Evolutionary conservation across 2,797 vertebrate genomes (phyloP), one percentile per base, ranked within the genome.

Genomic region (Eulemur albifrons): DNA sequence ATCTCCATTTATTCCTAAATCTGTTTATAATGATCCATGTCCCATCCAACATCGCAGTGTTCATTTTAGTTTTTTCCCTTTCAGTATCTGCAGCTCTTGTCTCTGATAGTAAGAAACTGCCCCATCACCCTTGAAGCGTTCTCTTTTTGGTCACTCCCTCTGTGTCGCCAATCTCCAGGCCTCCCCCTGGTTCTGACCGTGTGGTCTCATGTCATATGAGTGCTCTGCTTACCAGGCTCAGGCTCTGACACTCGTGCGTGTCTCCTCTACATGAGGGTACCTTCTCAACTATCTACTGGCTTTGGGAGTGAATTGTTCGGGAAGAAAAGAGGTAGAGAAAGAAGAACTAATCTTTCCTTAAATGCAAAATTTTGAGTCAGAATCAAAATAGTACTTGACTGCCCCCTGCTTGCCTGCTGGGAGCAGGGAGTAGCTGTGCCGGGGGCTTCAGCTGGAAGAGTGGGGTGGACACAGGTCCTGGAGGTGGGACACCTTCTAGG

Each of bases 351-450:
- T 59, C 27, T 93, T 72, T 72, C 40, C 18, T 38, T 69, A 54
- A 81, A 38, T n/a, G 67, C 4, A 59, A 9, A 17, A 35, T 67
- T 85, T 76, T 25, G 32, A 25, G 48, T 84, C 32, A 54, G 50
- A 92, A 67, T 92, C 7, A 82, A 87, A 75, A 77, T 23, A 69
- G 43, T 32, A 9, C 32, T 45, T 40, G 57, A 25, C 61, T 70
- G 18, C 38, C 27, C 3, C 32, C 27, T 5, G 40, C 21, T 23
- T 57, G 72, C 76, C 43, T 70, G 40, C 17, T 23, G 2, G n/a
- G 45, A 38, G 65, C 5, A 13, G 7, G 40, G 59, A 20, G 61
- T 4, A 27, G 59, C 61, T 21, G 43, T 54, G 35, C 40, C n/a
- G 23, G 59, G n/a, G 35, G 30, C 11, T 79, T 84, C 20, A 79